Base-by-base conservation (phyloP, 1,140 invertebrate genomes). In the Lepidurus apus region DNA sequence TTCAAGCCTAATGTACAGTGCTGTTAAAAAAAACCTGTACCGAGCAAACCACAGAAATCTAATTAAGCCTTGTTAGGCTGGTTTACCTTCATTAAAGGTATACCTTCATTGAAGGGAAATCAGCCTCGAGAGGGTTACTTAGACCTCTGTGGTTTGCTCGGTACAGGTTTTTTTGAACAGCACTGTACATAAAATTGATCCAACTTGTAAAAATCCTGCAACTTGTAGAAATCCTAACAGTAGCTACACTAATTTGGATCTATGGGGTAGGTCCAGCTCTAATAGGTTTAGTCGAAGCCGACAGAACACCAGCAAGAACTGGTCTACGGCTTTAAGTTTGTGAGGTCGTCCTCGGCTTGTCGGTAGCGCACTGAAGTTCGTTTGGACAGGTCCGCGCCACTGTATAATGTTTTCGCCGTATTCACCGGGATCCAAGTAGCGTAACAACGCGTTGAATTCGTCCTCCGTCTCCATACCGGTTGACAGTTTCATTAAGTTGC, bases 171-270 rank as follows among this genome's bases (percentile, higher is more conserved):
- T n/a, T n/a, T n/a, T n/a, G n/a, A n/a, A n/a, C n/a, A n/a, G n/a
- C n/a, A n/a, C n/a, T 26, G n/a, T 76, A 76, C 21, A 76, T 24
- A 44, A 26, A 76, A 21, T 76, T 21, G 44, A 76, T 76, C 75
- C 75, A 76, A 42, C 24, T 76, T 5, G 34, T 21, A n/a, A 76
- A n/a, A n/a, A n/a, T n/a, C n/a, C n/a, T n/a, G n/a, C n/a, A n/a
- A n/a, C n/a, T n/a, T n/a, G n/a, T n/a, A n/a, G n/a, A 42, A 9
- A 42, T 76, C n/a, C 75, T 76, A 44, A 76, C 42, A 26, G 75
- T 76, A 8, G 75, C 9, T 44, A 7, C 7, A 42, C 21, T 26
- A 7, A 76, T 44, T 26, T n/a, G 21, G 42, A 76, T 26, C 75
- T 21, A 10, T 76, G 75, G 7, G 75, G 1, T 42, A 76, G n/a